Conservation (phyloP, 2,797 vertebrate species). For the Thamnophis elegans region DNA sequence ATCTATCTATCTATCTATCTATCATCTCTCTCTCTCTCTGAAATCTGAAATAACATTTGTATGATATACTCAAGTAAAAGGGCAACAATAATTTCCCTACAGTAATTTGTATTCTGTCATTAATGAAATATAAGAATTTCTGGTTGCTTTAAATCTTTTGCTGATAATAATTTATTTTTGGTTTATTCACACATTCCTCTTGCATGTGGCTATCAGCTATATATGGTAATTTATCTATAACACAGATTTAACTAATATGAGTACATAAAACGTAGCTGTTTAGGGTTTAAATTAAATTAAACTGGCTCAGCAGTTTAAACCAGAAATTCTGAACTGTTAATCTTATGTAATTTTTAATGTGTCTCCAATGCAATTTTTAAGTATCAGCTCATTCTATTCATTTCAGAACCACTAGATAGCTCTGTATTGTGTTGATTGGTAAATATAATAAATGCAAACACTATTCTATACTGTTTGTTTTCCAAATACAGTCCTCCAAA, state of each 20-base stretch:
- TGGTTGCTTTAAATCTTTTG: neutral
- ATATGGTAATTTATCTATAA: neutral
- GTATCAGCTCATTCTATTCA: neutral
- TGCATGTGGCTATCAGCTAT: neutral
- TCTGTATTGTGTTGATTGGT: neutral
- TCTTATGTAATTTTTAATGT: neutral
- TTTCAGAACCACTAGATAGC: neutral
- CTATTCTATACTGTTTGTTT: neutral
- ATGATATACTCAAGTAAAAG: neutral
- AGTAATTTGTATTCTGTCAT: neutral
- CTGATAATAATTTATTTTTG: neutral
- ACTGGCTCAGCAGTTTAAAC: neutral
- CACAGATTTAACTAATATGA: neutral
- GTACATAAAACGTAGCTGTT: neutral
- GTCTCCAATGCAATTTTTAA: neutral
- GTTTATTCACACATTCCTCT: neutral
- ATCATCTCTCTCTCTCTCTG: neutral
- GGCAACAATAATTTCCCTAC: neutral
- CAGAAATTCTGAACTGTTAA: neutral
- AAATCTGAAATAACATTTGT: neutral
- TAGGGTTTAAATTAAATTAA: neutral
- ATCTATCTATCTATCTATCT: neutral
- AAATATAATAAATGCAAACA: neutral
- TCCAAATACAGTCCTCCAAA: neutral
- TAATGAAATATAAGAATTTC: neutral